Evolutionary conservation across 1,140 invertebrate genomes (phyloP), one percentile per base, ranked within the genome.

Genomic region (Anastrepha obliqua): DNA sequence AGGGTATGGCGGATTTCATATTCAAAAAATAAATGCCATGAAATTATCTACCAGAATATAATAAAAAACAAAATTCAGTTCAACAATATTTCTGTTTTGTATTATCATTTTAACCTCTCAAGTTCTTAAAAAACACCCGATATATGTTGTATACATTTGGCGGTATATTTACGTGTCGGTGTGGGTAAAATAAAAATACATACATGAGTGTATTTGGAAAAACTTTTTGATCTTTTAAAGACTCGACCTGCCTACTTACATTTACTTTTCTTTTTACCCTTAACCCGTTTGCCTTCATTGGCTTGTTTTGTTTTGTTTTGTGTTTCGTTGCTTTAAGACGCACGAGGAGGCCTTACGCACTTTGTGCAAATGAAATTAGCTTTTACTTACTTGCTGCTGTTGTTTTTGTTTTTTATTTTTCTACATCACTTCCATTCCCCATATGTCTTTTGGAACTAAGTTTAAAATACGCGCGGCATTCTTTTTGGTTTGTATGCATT

Each of bases 171-270:
- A 8, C 1, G 4, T 29, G 2, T 20, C 9, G 2, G 13, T 67
- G 67, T 44, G 67, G 13, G 5, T 47, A 17, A 47, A 74, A 42
- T 67, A 67, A 74, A 74, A 74, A 47, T 47, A 55, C 0, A 9
- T 39, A 9, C 39, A 9, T 67, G 29, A 29, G 42, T 17, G 42
- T 74, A 17, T 47, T 74, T 44, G 67, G 15, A 42, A 44, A 74
- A 74, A 74, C 39, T 74, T 44, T 74, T 74, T 74, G 67, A 74
- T 74, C 67, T 74, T 39, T 74, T 44, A 74, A 74, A 74, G 44
- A 44, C 67, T 44, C 42, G 15, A 44, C 42, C 17, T n/a, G 13
- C 7, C 1, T 6, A 47, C 13, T 42, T 17, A 74, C 8, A 17
- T 74, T 1, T 47, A 42, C 15, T 2, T n/a, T 13, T 55, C 2